These are phyloP conservation scores for Acanthosepion esculentum DNA, from an alignment of 2,888 invertebrate genomes.

Conservation along the genomic window DNA sequence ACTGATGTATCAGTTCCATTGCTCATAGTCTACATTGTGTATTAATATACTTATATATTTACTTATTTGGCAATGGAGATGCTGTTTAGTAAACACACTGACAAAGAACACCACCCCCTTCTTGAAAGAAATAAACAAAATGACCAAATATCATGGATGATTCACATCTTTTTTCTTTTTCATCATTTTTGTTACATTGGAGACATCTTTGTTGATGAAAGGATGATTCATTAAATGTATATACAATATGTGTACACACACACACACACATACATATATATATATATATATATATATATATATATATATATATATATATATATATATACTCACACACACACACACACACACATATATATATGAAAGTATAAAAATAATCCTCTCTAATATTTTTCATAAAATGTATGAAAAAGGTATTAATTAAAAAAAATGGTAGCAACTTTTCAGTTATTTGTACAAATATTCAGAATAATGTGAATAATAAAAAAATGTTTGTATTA, in stretches of 20 bases:
- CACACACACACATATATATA: background rate
- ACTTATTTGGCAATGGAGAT: background rate
- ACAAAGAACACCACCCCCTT: background rate
- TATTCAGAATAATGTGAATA: too few relatives aligned
- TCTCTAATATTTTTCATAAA: too few relatives aligned
- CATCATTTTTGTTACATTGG: background rate
- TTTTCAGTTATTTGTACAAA: too few relatives aligned
- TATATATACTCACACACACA: background rate
- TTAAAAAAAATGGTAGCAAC: too few relatives aligned
- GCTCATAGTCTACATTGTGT: background rate
- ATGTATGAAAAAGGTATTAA: too few relatives aligned
- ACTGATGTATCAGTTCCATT: background rate
- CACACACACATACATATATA: background rate
- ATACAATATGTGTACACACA: background rate
- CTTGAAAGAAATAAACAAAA: background rate
- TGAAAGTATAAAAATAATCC: background rate
- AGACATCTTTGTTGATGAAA: background rate
- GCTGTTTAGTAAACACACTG: background rate
- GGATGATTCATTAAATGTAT: background rate
- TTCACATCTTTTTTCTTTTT: background rate
- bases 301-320: background rate
- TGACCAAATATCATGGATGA: background rate
- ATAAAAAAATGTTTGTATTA: too few relatives aligned
- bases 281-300: background rate
- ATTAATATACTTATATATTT: background rate